A percentile compares a stretch with the other conserved stretches of the same genome.
These are phyloP conservation scores for Potamilus streckersoni DNA, from an alignment of 1,140 invertebrate species.

Conservation along the genomic window DNA sequence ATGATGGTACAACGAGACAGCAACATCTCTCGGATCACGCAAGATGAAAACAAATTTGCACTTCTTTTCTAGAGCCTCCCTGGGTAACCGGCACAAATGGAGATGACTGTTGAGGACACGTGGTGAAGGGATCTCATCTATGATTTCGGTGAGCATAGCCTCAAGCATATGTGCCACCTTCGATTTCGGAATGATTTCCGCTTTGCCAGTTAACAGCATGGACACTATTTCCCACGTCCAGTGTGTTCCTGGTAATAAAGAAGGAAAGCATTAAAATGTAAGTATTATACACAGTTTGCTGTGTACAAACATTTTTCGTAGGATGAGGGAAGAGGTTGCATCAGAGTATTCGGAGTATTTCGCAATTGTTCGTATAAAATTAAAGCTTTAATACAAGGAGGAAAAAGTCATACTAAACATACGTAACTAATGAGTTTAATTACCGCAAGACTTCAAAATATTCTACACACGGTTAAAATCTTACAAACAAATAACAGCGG, in stretches of 20 bases:
- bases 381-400: too few species aligned
- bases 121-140: conserved; percentile 11
- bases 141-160: not conserved
- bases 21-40: conserved; percentile 37
- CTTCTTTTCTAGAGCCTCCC: conserved; percentile 10
- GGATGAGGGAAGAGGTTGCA: too few species aligned
- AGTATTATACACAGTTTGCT: too few species aligned
- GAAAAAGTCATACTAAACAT: too few species aligned
- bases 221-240: conserved; percentile 30
- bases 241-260: conserved; percentile 21
- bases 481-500: too few species aligned
- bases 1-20: conserved; percentile 34
- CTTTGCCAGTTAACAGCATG: conserved; percentile 20
- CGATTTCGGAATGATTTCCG: conserved; percentile 10
- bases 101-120: conserved; percentile 33
- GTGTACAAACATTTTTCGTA: too few species aligned
- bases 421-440: too few species aligned
- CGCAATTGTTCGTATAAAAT: too few species aligned
- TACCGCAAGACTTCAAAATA: too few species aligned
- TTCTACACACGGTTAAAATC: too few species aligned
- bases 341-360: too few species aligned
- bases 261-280: too few species aligned
- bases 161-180: conserved; percentile 7
- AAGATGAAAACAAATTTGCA: conserved; percentile 30
- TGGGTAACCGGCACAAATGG: conserved; percentile 11